Evolutionary conservation across 2,113 vertebrate species (phyloP).

Genomic region (Gobius niger): DNA sequence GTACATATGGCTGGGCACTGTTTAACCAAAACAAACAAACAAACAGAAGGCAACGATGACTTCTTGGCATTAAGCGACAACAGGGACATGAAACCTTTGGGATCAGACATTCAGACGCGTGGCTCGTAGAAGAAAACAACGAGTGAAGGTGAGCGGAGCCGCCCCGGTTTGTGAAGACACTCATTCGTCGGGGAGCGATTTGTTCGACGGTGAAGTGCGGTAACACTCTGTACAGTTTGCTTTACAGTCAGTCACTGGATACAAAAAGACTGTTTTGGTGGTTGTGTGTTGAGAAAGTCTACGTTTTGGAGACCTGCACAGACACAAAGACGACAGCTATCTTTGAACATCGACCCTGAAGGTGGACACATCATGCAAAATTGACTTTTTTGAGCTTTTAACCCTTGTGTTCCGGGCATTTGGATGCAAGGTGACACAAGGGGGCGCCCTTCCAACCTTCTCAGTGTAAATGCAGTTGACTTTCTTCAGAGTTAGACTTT

Average conservation of each 20-base stretch:
- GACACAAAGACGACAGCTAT: not conserved
- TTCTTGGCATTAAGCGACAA: conserved; percentile 72
- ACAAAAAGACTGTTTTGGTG: conserved; percentile 29
- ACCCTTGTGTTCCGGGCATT: too few species aligned
- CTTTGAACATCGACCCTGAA: not conserved
- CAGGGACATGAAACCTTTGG: conserved; percentile 66
- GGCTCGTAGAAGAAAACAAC: conserved; percentile 29
- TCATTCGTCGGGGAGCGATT: conserved; percentile 27
- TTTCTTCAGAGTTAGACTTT: too few species aligned
- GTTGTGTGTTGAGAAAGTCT: conserved; percentile 8
- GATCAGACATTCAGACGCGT: conserved; percentile 47
- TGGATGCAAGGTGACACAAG: too few species aligned
- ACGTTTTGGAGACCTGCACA: too few species aligned
- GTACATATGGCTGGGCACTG: conserved; percentile 73
- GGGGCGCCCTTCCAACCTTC: too few species aligned
- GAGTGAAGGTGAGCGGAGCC: conserved; percentile 17
- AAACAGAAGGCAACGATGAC: conserved; percentile 40
- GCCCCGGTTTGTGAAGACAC: not conserved
- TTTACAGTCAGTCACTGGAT: conserved; percentile 1
- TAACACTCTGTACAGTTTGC: conserved; percentile 24
- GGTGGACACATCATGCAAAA: too few species aligned
- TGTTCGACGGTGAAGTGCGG: too few species aligned
- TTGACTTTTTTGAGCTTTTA: too few species aligned
- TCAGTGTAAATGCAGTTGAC: too few species aligned
- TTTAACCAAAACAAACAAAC: conserved; percentile 37